A percentile compares a stretch with the other conserved stretches of the same genome.
These are phyloP conservation scores for Conomelus anceps DNA, from an alignment of 2,888 invertebrate genomes.

Conservation along the genomic window DNA sequence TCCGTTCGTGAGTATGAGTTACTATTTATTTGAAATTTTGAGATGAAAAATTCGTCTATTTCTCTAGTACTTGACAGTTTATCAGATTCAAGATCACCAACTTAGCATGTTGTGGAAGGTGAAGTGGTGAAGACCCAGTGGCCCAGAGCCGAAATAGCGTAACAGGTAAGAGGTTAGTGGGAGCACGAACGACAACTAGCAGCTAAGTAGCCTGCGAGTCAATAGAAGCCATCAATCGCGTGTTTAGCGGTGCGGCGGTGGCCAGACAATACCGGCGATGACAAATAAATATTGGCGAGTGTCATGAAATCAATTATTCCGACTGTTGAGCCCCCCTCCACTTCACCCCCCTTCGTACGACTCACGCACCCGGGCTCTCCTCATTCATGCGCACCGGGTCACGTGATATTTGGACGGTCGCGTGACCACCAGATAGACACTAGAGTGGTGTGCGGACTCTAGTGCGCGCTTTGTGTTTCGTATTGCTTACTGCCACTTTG, in stretches of 20 bases:
- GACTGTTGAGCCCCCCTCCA: not conserved
- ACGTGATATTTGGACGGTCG: not conserved
- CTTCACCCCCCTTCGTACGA: too few relatives aligned
- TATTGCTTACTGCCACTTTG: too few relatives aligned
- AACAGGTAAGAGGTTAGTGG: not conserved
- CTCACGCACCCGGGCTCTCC: not conserved
- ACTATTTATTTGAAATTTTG: too few relatives aligned
- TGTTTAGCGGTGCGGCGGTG: too few relatives aligned
- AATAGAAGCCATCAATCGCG: not conserved
- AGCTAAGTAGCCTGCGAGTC: not conserved
- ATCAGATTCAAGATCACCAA: not conserved
- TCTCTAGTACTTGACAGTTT: too few relatives aligned
- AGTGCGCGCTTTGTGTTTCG: too few relatives aligned
- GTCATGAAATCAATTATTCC: constrained; percentile 10
- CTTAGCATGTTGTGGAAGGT: not conserved
- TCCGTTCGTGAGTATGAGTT: too few relatives aligned
- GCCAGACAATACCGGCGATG: not conserved
- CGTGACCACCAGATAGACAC: too few relatives aligned
- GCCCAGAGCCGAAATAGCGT: not conserved
- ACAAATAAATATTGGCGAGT: constrained; percentile 6
- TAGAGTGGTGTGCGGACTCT: too few relatives aligned
- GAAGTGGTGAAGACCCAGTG: not conserved
- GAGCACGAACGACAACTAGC: not conserved
- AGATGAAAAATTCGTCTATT: too few relatives aligned
- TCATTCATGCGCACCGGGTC: not conserved